Conservation (phyloP, 2,888 invertebrate species). For the Nomada hirtipes region DNA sequence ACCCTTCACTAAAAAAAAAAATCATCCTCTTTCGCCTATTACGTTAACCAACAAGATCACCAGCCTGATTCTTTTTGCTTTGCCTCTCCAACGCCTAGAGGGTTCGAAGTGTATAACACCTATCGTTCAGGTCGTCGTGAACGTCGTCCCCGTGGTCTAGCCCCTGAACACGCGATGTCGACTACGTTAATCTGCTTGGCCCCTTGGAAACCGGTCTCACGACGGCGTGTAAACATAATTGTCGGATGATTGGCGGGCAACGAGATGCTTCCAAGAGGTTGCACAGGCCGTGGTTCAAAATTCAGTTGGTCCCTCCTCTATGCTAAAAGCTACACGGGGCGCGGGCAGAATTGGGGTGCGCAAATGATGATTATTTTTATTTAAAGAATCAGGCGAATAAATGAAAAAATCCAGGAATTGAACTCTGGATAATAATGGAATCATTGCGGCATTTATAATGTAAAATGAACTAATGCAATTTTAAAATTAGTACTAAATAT, state of each 20-base stretch:
- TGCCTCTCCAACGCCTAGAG: slow-evolving; percentile 14
- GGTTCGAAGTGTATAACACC: slow-evolving; percentile 9
- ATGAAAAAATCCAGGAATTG: too few species aligned
- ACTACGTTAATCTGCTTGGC: neutral
- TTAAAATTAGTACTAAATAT: too few species aligned
- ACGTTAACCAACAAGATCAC: slow-evolving; percentile 11
- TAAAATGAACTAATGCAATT: too few species aligned
- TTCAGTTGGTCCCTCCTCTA: neutral
- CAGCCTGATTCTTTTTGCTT: neutral
- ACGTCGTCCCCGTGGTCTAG: neutral
- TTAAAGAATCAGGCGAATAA: too few species aligned
- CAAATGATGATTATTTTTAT: too few species aligned
- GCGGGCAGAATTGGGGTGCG: too few species aligned
- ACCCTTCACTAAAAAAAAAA: slow-evolving; percentile 2
- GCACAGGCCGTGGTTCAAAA: slow-evolving; percentile 9
- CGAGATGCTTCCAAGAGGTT: slow-evolving; percentile 41
- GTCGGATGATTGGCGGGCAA: slow-evolving; percentile 52
- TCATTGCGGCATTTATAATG: too few species aligned
- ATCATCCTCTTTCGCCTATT: neutral
- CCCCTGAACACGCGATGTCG: slow-evolving; percentile 30
- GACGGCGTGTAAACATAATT: slow-evolving; percentile 61
- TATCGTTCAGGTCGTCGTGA: slow-evolving; percentile 9
- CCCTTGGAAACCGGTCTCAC: slow-evolving; percentile 28
- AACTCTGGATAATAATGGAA: too few species aligned
- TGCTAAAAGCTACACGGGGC: too few species aligned